Percentiles rank a stretch among this genome's conserved stretches.
Conservation (phyloP, 2,888 invertebrate species). For the Alitta virens region DNA sequence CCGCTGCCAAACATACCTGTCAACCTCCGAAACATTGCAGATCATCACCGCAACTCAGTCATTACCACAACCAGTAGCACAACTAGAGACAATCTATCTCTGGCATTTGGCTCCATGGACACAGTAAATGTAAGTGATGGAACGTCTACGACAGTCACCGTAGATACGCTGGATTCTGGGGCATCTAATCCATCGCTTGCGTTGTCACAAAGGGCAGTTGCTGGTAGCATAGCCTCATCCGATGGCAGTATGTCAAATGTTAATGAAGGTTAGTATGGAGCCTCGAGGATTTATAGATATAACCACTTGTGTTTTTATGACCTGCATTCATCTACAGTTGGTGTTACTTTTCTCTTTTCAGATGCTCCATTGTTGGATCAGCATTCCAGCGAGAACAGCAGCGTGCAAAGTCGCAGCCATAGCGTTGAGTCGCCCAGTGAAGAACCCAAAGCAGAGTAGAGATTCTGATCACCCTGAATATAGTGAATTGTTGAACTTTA, state of each 20-base stretch:
- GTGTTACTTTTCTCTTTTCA: neutral
- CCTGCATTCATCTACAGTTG: too few relatives aligned
- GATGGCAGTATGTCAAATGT: conserved; percentile 33
- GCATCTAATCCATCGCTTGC: conserved; percentile 59
- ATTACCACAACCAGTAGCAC: conserved; percentile 48
- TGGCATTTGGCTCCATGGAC: conserved; percentile 62
- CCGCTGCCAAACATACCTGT: conserved; percentile 46
- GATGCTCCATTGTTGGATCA: neutral
- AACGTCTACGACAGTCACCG: conserved; percentile 61
- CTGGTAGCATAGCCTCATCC: conserved; percentile 62
- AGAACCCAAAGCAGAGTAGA: neutral
- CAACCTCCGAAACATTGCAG: conserved; percentile 29
- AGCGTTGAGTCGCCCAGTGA: neutral
- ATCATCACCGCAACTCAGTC: conserved; percentile 39
- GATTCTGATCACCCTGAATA: neutral
- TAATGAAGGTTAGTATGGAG: too few relatives aligned
- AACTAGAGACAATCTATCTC: conserved; percentile 43
- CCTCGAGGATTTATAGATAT: too few relatives aligned
- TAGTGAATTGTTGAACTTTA: neutral
- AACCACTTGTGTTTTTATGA: too few relatives aligned
- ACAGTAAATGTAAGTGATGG: conserved; percentile 55
- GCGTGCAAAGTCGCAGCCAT: neutral
- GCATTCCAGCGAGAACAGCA: neutral
- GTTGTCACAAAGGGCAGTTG: conserved; percentile 61
- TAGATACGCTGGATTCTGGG: conserved; percentile 61